Percentiles rank a stretch among this genome's conserved stretches.
These are phyloP conservation scores for Heteromyza rotundicornis DNA, from an alignment of 2,888 invertebrate species.

Conservation along the genomic window DNA sequence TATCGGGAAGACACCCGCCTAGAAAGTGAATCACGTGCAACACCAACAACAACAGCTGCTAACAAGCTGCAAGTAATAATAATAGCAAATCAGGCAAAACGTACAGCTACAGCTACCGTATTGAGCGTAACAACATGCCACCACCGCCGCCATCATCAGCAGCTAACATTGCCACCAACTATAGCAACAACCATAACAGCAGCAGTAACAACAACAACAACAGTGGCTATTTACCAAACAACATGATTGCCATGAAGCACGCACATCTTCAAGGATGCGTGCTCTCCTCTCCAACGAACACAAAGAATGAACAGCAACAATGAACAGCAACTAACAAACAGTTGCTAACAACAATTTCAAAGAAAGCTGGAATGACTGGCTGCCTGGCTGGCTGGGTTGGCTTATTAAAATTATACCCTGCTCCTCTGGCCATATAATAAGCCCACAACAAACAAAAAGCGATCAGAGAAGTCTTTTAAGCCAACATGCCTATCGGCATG, in stretches of 20 bases:
- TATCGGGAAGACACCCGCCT: not conserved
- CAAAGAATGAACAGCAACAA: not conserved
- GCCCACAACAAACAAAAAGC: too few relatives aligned
- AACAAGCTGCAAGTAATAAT: constrained; percentile 9
- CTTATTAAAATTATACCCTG: constrained; percentile 39
- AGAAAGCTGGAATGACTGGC: constrained; percentile 5
- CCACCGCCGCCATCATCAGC: not conserved
- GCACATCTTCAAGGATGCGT: constrained; percentile 28
- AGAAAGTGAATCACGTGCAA: constrained; percentile 2
- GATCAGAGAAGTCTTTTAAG: constrained; percentile 61
- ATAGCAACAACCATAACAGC: not conserved
- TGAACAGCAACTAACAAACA: constrained; percentile 17
- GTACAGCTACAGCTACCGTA: not conserved
- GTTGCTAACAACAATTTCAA: constrained; percentile 4
- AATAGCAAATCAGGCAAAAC: not conserved
- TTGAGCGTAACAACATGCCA: not conserved
- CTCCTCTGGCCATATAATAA: constrained; percentile 45
- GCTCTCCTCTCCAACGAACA: not conserved
- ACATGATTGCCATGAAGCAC: constrained; percentile 41
- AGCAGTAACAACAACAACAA: constrained; percentile 12
- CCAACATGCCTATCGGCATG: constrained; percentile 57
- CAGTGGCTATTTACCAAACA: too few relatives aligned
- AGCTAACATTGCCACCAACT: constrained; percentile 2
- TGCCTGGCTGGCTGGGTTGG: too few relatives aligned
- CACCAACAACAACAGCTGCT: not conserved